Evolutionary conservation across 2,113 vertebrate species (phyloP), one percentile per base, ranked within the genome.

Genomic region (Labrus mixtus): DNA sequence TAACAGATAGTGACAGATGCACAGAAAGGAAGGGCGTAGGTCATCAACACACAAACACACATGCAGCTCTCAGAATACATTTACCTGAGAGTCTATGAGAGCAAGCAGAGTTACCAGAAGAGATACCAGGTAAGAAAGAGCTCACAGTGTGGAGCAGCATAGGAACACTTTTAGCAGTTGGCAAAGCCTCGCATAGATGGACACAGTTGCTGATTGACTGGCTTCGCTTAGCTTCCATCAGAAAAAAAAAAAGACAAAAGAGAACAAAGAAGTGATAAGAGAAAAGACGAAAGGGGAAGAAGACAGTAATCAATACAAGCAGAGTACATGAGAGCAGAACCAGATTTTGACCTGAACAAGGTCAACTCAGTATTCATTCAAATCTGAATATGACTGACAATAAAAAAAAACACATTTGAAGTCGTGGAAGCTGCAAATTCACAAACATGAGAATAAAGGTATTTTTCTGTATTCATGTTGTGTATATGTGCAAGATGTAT

Each of bases 191-290:
- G 94, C 93, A 97, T 65, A 99, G 97, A 91, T 97, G 97, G 66
- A 95, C 97, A 97, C 97, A 99, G 96, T 97, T 99, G 98, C 96
- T 97, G 97, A 99, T 97, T 95, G 97, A 99, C 92, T 98, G 97
- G 95, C 97, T 99, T 96, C 98, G 95, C 95, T 98, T 98, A 93
- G 97, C 98, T 99, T 97, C 93, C 95, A 92, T 81, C 79, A 83
- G 62, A 78, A 33, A 39, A 4, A 39, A 68, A 63, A 66, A 45
- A 64, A 73, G 50, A 61, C 51, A 76, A 60, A 62, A 46, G 37
- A 69, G 48, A 71, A 65, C 63, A 22, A 76, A 80, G 76, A 22
- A 84, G 72, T 66, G 56, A 68, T 76, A 85, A 78, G 29, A 81
- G 79, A 73, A 71, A 70, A 75, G 66, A 87, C 57, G 73, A 63